Conservation (phyloP, 2,797 vertebrate genomes). For the Siniperca undulata region DNA sequence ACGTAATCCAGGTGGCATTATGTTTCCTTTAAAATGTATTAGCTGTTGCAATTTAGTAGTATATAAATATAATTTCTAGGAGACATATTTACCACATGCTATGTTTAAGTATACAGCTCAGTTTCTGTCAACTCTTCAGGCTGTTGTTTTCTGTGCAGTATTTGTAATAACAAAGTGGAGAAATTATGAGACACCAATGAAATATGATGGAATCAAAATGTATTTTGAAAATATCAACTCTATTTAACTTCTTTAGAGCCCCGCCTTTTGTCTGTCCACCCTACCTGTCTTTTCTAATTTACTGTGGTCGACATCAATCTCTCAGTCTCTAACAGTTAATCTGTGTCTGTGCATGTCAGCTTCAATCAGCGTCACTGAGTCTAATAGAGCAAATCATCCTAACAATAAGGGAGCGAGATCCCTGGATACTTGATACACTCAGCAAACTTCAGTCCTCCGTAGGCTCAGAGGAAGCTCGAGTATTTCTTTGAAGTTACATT, state of each 20-base stretch:
- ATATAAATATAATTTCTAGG: background rate
- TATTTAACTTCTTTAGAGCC: slow-evolving; percentile 22
- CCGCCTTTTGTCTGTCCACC: slow-evolving; percentile 23
- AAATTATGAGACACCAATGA: slow-evolving; percentile 12
- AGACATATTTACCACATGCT: background rate
- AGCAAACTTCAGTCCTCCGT: background rate
- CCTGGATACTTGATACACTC: slow-evolving; percentile 20
- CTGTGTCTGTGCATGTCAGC: slow-evolving; percentile 51
- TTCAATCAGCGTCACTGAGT: slow-evolving; percentile 59
- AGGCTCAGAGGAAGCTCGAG: slow-evolving; percentile 23
- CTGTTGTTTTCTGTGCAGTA: background rate
- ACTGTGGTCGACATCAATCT: slow-evolving; percentile 57
- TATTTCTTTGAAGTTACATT: slow-evolving; percentile 27
- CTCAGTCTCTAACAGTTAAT: slow-evolving; percentile 48
- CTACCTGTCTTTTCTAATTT: slow-evolving; percentile 55
- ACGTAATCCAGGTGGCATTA: background rate
- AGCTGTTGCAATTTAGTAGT: background rate
- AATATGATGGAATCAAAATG: slow-evolving; percentile 23
- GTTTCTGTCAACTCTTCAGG: background rate
- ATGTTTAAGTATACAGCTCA: background rate
- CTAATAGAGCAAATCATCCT: slow-evolving; percentile 42
- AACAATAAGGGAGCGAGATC: slow-evolving; percentile 34
- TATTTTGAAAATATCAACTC: slow-evolving; percentile 35
- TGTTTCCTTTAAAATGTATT: background rate
- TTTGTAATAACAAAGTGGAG: slow-evolving; percentile 10